Base-by-base conservation (phyloP, 2,888 invertebrate genomes). In the Lepidocyrtinus sp. region DNA sequence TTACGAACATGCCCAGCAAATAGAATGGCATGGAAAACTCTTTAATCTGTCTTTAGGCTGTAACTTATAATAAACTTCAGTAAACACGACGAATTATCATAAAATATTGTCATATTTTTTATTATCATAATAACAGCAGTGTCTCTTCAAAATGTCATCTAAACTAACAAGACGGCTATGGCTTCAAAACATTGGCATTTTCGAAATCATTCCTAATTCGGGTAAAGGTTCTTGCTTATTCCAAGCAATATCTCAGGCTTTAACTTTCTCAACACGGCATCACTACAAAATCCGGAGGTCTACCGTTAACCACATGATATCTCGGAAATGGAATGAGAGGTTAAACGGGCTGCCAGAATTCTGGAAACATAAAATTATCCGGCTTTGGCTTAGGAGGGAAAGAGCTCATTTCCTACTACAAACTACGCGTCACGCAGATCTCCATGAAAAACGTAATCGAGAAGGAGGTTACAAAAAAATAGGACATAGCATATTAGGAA, bases 161-260 rank as follows among this genome's bases (percentile, higher is more conserved):
- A 63, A 63, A 63, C 15, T 5, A 5, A 9, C 9, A 9, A 67
- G 45, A 17, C 17, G 67, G 19, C 17, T 83, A 22, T 84, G 80
- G 73, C 68, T 84, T 0, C 73, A 76, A 12, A 27, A 79, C 26
- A 24, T 82, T 36, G 84, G 84, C 9, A 1, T 82, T 1, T 84
- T 84, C 24, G 67, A 76, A 71, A 68, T 83, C 17, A 26, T 82
- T 36, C 70, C 73, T 12, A 84, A 84, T 61, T 65, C 74, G 9
- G 84, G 84, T 1, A 62, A 80, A 26, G 82, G 84, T 15, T 75
- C 76, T 21, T 84, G 84, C 25, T 62, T 84, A 22, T 84, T 82
- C 61, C 79, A 75, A 17, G 71, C 81, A 1, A 79, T 84, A 67
- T 75, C 84, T 9, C 81, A 84, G 61, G 84, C 79, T 2, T 55